Evolutionary conservation across 2,797 vertebrate genomes (phyloP).

Genomic region (Trachops cirrhosus): DNA sequence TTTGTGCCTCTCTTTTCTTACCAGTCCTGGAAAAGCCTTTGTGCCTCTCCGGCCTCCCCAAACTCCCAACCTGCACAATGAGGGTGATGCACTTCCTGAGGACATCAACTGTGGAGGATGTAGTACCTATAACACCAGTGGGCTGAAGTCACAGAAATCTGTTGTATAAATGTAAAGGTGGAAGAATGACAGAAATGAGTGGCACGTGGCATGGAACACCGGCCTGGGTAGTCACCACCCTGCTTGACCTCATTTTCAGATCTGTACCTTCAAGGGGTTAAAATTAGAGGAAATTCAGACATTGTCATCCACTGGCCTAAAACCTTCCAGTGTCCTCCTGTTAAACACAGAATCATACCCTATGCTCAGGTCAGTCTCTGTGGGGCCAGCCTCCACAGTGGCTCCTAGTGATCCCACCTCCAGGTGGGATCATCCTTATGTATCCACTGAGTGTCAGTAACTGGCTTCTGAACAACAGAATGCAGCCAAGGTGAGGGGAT

Average conservation of each 20-base stretch:
- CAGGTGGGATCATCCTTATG: too few species aligned
- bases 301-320: too few species aligned
- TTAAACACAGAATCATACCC: background rate
- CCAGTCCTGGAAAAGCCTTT: background rate
- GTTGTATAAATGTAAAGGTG: too few species aligned
- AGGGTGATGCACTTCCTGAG: background rate
- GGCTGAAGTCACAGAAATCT: background rate
- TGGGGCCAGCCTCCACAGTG: background rate
- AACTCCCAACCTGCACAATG: too few species aligned
- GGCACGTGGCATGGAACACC: background rate
- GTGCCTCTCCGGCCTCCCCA: background rate
- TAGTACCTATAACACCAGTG: too few species aligned
- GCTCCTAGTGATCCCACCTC: background rate
- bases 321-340: background rate
- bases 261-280: background rate
- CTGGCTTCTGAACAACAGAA: background rate
- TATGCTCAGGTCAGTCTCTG: background rate
- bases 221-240: background rate
- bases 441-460: background rate
- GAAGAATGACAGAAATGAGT: background rate
- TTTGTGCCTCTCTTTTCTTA: background rate
- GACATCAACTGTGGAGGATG: background rate
- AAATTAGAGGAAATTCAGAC: background rate
- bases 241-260: background rate
- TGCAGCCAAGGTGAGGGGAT: background rate